These are phyloP conservation scores for Galaxias olidus DNA, from an alignment of 2,797 vertebrate genomes.

Conservation along the genomic window DNA sequence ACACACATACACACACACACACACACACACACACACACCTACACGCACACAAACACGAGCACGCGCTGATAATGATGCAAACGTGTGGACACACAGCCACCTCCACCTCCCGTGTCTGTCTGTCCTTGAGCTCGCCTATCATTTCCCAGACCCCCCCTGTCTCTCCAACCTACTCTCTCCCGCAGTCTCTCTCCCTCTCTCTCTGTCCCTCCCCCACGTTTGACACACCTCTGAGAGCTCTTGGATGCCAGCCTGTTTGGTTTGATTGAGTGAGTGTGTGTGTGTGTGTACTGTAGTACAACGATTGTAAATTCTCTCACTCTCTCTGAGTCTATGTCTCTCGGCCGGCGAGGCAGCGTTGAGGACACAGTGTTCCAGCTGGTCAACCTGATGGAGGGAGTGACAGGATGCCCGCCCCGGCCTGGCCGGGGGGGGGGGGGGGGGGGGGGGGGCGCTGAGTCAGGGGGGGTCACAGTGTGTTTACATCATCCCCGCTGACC, in stretches of 20 bases:
- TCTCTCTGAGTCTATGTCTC: slow-evolving; percentile 26
- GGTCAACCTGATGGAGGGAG: slow-evolving; percentile 52
- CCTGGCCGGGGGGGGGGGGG: background rate
- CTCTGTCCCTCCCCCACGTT: background rate
- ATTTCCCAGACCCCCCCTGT: slow-evolving; percentile 43
- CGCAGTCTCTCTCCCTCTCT: background rate
- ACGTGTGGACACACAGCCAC: slow-evolving; percentile 6
- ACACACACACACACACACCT: slow-evolving; percentile 7
- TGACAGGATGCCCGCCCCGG: slow-evolving; percentile 40
- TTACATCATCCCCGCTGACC: background rate
- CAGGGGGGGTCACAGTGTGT: background rate
- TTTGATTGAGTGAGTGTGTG: slow-evolving; percentile 35
- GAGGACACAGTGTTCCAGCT: slow-evolving; percentile 52
- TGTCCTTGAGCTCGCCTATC: slow-evolving; percentile 53
- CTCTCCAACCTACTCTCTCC: background rate
- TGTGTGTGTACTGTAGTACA: slow-evolving; percentile 3
- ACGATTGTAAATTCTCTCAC: background rate
- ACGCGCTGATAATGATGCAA: slow-evolving; percentile 6
- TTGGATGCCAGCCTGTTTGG: slow-evolving; percentile 52
- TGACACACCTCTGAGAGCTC: slow-evolving; percentile 35
- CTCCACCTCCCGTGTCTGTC: slow-evolving; percentile 23
- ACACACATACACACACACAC: background rate
- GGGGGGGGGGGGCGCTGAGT: slow-evolving; percentile 16
- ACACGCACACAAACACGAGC: background rate
- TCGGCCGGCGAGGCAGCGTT: slow-evolving; percentile 46